phyloP scores from a whole-genome alignment of 2,797 vertebrate species.

The Gila robusta region DNA sequence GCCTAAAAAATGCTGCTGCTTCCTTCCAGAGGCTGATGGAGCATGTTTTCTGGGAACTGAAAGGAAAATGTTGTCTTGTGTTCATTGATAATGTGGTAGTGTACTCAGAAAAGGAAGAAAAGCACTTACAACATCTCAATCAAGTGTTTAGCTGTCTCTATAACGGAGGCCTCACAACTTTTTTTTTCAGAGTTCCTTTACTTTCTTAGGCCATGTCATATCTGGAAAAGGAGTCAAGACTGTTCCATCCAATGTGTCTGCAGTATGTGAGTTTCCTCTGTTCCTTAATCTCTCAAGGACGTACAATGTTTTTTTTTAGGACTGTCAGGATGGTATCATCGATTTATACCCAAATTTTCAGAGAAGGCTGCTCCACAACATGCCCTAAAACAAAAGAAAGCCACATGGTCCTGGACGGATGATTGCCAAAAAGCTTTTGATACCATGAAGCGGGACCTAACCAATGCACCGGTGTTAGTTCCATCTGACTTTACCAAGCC shows the following conservation, averaged over 20 bases:
- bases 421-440: neutral
- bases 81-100: neutral
- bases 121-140: neutral
- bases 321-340: neutral
- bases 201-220: neutral
- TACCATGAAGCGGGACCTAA: neutral
- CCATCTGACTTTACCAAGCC: neutral
- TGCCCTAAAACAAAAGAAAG: neutral
- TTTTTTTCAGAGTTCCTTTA: neutral
- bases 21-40: neutral
- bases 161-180: neutral
- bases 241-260: neutral
- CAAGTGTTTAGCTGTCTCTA: neutral
- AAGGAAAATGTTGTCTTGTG: neutral
- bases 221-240: neutral
- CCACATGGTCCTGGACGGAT: neutral
- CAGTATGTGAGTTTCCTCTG: neutral
- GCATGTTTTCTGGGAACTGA: neutral
- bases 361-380: neutral
- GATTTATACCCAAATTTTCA: neutral
- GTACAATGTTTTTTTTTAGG: neutral
- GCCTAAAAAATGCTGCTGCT: no score
- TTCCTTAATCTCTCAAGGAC: neutral
- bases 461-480: neutral
- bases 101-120: neutral